Evolutionary conservation across 2,888 invertebrate species (phyloP).

Genomic region (Agonopterix heracliana): DNA sequence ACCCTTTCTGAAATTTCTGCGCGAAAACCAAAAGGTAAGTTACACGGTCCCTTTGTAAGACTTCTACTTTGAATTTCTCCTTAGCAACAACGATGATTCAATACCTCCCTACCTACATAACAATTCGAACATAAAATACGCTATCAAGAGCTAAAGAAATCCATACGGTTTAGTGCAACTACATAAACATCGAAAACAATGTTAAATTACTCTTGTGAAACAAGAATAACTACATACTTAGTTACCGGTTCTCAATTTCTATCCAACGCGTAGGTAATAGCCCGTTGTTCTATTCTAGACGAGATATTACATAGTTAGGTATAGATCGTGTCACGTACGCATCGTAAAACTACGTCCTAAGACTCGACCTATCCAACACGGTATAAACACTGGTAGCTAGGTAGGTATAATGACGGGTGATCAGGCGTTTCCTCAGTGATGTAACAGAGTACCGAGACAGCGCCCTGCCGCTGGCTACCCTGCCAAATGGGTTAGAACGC

Average conservation of each 20-base stretch:
- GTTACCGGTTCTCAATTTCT: slow-evolving; percentile 31
- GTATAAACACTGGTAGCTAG: neutral
- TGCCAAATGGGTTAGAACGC: slow-evolving; percentile 65
- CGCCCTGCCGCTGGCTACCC: slow-evolving; percentile 29
- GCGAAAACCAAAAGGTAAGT: no score
- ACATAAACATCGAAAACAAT: slow-evolving; percentile 19
- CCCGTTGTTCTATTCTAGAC: slow-evolving; percentile 6
- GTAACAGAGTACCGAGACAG: slow-evolving; percentile 24
- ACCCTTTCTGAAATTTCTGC: no score
- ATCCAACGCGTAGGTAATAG: slow-evolving; percentile 19
- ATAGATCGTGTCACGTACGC: slow-evolving; percentile 17
- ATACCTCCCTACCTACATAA: neutral
- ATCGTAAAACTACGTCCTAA: slow-evolving; percentile 7
- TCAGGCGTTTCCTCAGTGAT: slow-evolving; percentile 26
- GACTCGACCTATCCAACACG: slow-evolving; percentile 14
- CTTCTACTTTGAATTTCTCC: no score
- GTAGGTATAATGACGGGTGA: neutral
- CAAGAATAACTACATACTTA: slow-evolving; percentile 19
- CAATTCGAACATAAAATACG: neutral
- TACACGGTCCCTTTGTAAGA: no score
- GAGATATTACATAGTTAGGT: slow-evolving; percentile 9
- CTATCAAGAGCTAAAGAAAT: neutral
- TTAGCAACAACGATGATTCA: no score
- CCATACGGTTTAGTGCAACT: slow-evolving; percentile 15
- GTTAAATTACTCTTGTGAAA: slow-evolving; percentile 20